Evolutionary conservation across 2,888 invertebrate species (phyloP), one percentile per base, ranked within the genome.

Genomic region (Anoplius nigerrimus): DNA sequence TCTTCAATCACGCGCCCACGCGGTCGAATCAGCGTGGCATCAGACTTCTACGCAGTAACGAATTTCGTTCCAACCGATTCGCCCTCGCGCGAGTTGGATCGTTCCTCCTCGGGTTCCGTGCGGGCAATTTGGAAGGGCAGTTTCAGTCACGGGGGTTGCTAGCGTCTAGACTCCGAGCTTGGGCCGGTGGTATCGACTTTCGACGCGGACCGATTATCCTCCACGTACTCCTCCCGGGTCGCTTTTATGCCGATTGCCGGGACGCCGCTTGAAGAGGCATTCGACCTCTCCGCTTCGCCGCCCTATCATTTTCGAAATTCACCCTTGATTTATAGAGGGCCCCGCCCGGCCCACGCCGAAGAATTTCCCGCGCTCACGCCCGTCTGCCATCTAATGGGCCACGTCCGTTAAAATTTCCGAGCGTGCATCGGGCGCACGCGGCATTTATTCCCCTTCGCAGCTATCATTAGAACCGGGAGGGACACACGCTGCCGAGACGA

Each of bases 241-340:
- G 67, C 69, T 65, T 69, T 69, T 68, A 75, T 72, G 71, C 74
- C 75, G 70, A 74, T 74, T 70, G 72, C 76, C 73, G 71, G 67
- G 69, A 21, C 52, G 13, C n/a, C 78, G 67, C 63, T 78, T 79
- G 75, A 75, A 80, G 69, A 74, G 76, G 72, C 77, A 78, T 80
- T 79, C 75, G 79, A 77, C 66, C 62, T 82, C 79, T 4, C 16
- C 48, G 5, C 18, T 6, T 8, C 80, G 80, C 81, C 34, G 81
- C 82, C 76, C 82, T 86, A 82, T 86, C 85, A 86, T 86, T 85
- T 85, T 81, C 79, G 71, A 80, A 83, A 85, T 84, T 82, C 82
- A 81, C 74, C 78, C 80, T 70, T 84, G 86, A 86, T 86, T 86
- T 86, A 86, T 34, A 34, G 34, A 34, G 34, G n/a, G 4, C 34